Conservation (phyloP, 2,113 vertebrate species). For the Dunckerocampus dactyliophorus region DNA sequence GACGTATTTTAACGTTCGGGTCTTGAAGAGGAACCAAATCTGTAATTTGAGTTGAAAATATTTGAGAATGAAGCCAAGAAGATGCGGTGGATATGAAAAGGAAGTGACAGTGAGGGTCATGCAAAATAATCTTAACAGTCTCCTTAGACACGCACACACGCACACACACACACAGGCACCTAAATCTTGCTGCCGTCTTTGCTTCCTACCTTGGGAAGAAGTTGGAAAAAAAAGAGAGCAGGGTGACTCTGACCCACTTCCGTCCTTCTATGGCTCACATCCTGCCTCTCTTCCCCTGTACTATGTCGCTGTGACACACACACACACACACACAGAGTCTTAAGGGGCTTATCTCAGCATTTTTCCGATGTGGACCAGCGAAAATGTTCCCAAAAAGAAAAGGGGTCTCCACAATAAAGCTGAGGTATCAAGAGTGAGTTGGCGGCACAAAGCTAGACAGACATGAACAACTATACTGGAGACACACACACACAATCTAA, state of each 20-base stretch:
- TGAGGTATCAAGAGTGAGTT: too few relatives aligned
- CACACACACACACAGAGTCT: constrained; percentile 15
- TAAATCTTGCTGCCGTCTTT: constrained; percentile 14
- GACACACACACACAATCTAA: neutral
- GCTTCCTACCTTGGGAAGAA: constrained; percentile 5
- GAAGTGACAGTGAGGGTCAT: neutral
- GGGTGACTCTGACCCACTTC: constrained; percentile 57
- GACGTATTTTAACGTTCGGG: too few relatives aligned
- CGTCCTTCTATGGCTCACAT: constrained; percentile 49
- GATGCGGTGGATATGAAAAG: constrained; percentile 14
- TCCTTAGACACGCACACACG: neutral
- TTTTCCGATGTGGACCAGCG: too few relatives aligned
- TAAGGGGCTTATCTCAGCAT: too few relatives aligned
- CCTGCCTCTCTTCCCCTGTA: constrained; percentile 15
- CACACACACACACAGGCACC: neutral
- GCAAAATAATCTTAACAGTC: neutral
- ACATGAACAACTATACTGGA: neutral
- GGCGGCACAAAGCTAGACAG: too few relatives aligned
- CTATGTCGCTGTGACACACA: constrained; percentile 3
- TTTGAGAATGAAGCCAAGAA: neutral
- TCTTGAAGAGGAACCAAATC: too few relatives aligned
- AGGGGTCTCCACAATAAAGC: too few relatives aligned
- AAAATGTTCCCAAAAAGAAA: too few relatives aligned
- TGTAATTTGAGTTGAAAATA: too few relatives aligned
- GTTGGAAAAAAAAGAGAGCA: constrained; percentile 2